These are phyloP conservation scores for Pelagia noctiluca DNA, from an alignment of 30 jellyfish, hydroid and myxozoan genomes.

Conservation along the genomic window DNA sequence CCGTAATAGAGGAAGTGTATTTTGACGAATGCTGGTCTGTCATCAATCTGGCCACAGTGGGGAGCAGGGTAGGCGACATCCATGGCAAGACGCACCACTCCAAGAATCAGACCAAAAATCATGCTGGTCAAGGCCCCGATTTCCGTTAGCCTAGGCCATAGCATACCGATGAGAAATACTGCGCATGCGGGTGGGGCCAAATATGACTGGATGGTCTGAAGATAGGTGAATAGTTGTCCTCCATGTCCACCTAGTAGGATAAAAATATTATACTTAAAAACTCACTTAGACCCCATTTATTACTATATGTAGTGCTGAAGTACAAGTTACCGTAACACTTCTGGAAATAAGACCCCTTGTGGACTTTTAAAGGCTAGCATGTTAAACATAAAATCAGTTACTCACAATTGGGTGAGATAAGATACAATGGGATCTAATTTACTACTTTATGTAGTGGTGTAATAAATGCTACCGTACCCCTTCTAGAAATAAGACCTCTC, in stretches of 20 bases:
- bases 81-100: constrained; percentile 68
- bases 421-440: not conserved
- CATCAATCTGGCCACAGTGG: constrained; percentile 87
- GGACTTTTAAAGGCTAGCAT: too few relatives aligned
- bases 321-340: too few relatives aligned
- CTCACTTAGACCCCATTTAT: too few relatives aligned
- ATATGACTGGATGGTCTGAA: constrained; percentile 91
- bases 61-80: constrained; percentile 93
- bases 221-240: constrained; percentile 83
- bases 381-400: too few relatives aligned
- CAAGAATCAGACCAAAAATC: constrained; percentile 88
- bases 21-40: constrained; percentile 84
- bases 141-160: constrained; percentile 92
- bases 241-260: constrained; percentile 86
- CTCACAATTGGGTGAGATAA: too few relatives aligned
- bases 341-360: too few relatives aligned
- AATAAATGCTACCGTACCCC: too few relatives aligned
- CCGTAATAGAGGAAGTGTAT: constrained; percentile 93
- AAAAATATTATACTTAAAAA: too few relatives aligned
- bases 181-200: constrained; percentile 98
- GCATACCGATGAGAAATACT: constrained; percentile 84
- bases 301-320: too few relatives aligned
- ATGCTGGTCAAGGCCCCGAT: constrained; percentile 88
- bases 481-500: too few relatives aligned
- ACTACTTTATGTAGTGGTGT: too few relatives aligned